Base-by-base conservation (phyloP, 2,113 vertebrate species). In the human (Homo sapiens) region DNA sequence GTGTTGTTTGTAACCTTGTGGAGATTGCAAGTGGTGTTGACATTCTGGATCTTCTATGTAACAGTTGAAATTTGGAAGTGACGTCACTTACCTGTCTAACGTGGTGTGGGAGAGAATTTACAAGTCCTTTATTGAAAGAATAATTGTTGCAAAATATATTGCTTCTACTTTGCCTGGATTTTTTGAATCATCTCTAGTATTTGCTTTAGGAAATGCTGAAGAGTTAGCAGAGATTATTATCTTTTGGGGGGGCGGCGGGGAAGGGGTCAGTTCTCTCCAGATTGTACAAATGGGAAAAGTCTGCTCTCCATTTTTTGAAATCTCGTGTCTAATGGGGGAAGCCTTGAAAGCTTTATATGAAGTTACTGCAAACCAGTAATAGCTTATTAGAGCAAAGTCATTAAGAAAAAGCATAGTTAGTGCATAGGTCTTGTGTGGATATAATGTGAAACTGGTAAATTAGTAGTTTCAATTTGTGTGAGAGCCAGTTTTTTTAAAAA, bases 151-250 rank as follows among this genome's bases (percentile, higher is more conserved):
- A 82, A 97, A 96, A 90, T 92, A 94, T 8, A 82, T 40, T 55
- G 59, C 83, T 97, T 78, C 70, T 79, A 55, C 75, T 95, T 94
- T 64, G 89, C 89, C 57, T 92, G 88, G 50, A 35, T 85, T 92
- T 95, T 80, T 82, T 96, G 48, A 82, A 72, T 97, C 92, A 45
- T 92, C 70, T 87, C 11, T 82, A 25, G 87, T 82, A 32, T 23
- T 94, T 61, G 23, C 72, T 81, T 0, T 43, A 75, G 50, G 11
- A 66, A 50, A 27, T n/a, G 10, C 4, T 23, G 40, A 75, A 0
- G 11, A 14, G 50, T 90, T 27, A 45, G 76, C 40, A 11, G 0
- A 16, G 35, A 5, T 73, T 0, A 14, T 20, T 8, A 16, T 12
- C 17, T 3, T 25, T 8, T 48, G n/a, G 25, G 35, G 17, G 16